These are phyloP conservation scores for Pseudopodoces humilis DNA, from an alignment of 2,113 vertebrate genomes.

Conservation along the genomic window DNA sequence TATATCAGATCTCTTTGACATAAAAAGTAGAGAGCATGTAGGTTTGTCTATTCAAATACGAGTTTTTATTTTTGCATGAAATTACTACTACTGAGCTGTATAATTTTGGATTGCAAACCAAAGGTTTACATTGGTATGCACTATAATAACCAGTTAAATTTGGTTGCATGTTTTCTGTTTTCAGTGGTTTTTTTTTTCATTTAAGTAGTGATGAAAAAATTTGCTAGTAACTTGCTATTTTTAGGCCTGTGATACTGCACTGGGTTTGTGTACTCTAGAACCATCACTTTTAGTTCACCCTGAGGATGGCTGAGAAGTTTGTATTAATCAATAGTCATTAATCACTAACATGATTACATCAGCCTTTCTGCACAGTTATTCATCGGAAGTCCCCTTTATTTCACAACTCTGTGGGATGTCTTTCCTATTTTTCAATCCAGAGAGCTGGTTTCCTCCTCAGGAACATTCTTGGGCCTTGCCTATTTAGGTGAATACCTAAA, in stretches of 20 bases:
- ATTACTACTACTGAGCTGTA: neutral
- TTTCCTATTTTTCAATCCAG: neutral
- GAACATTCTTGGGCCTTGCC: neutral
- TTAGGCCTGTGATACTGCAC: neutral
- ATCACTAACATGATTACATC: neutral
- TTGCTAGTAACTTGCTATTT: neutral
- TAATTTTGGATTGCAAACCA: neutral
- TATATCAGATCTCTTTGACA: neutral
- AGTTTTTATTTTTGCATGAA: neutral
- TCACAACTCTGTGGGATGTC: neutral
- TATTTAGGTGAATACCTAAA: neutral
- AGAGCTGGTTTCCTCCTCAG: neutral
- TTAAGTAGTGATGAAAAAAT: neutral
- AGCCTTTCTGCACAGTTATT: neutral
- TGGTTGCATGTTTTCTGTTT: neutral
- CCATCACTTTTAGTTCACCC: neutral
- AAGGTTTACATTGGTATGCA: neutral
- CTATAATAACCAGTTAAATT: neutral
- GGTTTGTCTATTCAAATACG: neutral
- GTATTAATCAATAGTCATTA: neutral
- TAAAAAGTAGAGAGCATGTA: neutral
- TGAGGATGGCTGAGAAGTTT: neutral
- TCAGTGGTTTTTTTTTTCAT: neutral
- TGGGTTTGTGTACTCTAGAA: neutral
- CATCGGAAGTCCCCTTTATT: neutral